Evolutionary conservation across 2,113 vertebrate genomes (phyloP).

Genomic region (Pao palembangensis): DNA sequence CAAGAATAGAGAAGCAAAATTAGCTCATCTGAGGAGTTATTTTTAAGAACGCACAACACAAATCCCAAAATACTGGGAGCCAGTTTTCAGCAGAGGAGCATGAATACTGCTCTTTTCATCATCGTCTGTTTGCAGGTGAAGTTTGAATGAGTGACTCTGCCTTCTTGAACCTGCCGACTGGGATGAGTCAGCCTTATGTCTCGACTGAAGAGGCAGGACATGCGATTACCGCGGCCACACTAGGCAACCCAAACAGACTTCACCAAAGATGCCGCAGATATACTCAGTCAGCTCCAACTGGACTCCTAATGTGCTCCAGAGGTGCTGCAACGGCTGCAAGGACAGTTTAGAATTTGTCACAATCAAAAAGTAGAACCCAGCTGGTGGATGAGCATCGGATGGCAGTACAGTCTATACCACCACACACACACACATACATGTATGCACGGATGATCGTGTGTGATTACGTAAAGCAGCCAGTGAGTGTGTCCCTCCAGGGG

Average conservation of each 20-base stretch:
- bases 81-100: conserved; percentile 24
- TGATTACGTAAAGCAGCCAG: conserved; percentile 36
- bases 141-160: background rate
- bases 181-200: background rate
- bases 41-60: conserved; percentile 41
- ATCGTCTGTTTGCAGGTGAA: background rate
- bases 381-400: conserved; percentile 56
- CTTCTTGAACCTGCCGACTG: too few species aligned
- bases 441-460: conserved; percentile 29
- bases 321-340: conserved; percentile 21
- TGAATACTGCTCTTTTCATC: conserved; percentile 2
- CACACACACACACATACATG: conserved; percentile 34
- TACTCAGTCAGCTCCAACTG: background rate
- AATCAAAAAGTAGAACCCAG: conserved; percentile 33
- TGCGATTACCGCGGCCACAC: too few species aligned
- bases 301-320: background rate
- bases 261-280: background rate
- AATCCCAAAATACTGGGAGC: conserved; percentile 20
- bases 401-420: conserved; percentile 47
- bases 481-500: conserved; percentile 49
- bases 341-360: conserved; percentile 49
- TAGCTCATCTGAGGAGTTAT: conserved; percentile 34
- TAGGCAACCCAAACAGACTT: background rate
- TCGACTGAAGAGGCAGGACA: too few species aligned
- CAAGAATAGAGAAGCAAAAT: conserved; percentile 11